These are phyloP conservation scores for Lasius fuliginosus DNA, from an alignment of 2,888 invertebrate genomes.

Conservation along the genomic window DNA sequence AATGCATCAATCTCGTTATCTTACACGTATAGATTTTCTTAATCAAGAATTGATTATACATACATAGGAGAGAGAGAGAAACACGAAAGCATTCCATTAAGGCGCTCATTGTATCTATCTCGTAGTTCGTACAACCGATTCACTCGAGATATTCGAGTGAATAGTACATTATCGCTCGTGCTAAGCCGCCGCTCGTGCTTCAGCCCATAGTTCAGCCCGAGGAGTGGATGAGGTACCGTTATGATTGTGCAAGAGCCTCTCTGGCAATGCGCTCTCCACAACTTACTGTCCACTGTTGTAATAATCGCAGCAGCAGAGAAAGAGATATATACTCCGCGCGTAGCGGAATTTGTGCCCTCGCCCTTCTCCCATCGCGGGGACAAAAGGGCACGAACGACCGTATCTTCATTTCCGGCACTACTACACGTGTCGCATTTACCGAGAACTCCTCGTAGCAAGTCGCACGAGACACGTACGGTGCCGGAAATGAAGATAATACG, in stretches of 20 bases:
- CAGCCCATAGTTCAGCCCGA: conserved; percentile 56
- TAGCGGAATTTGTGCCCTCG: conserved; percentile 66
- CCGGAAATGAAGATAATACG: neutral
- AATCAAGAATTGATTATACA: neutral
- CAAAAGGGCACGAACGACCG: conserved; percentile 19
- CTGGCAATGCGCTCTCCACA: conserved; percentile 59
- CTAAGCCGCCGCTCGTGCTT: conserved; percentile 51
- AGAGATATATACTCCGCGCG: conserved; percentile 65
- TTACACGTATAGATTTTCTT: neutral
- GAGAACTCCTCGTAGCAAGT: neutral
- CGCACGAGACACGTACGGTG: neutral
- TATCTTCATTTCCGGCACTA: conserved; percentile 29
- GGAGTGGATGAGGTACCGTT: conserved; percentile 84
- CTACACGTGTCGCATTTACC: neutral
- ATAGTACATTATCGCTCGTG: conserved; percentile 67
- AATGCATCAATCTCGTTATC: neutral
- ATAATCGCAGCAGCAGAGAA: conserved; percentile 79
- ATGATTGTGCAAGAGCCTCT: conserved; percentile 80
- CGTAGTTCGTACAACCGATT: conserved; percentile 58
- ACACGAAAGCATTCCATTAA: conserved; percentile 24
- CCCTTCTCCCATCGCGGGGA: conserved; percentile 2
- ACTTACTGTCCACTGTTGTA: conserved; percentile 81
- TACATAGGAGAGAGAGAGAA: neutral
- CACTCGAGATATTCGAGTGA: conserved; percentile 70
- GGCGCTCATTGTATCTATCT: conserved; percentile 14